Percentiles rank a stretch among this genome's conserved stretches.
Evolutionary conservation across 2,888 invertebrate species (phyloP).

Genomic region (Eucriotettix oculatus): DNA sequence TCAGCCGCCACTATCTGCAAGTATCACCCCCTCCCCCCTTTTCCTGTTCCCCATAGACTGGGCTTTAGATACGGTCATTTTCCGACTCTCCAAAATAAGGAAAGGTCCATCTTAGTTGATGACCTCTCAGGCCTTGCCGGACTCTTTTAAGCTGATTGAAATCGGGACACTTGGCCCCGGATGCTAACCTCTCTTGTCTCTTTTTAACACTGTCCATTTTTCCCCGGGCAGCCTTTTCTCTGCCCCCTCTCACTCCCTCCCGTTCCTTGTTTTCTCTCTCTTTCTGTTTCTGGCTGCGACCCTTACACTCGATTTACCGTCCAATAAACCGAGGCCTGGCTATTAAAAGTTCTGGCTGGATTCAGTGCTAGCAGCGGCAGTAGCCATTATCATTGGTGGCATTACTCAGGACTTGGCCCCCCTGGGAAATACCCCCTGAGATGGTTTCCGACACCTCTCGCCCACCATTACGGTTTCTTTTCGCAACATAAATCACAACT

Average conservation of each 20-base stretch:
- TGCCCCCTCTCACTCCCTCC: not conserved
- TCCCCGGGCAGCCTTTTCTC: not conserved
- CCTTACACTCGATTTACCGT: conserved; percentile 8
- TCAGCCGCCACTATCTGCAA: not conserved
- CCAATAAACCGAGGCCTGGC: conserved; percentile 8
- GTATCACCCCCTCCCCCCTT: conserved; percentile 1
- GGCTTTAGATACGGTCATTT: conserved; percentile 10
- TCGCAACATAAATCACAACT: too few relatives aligned
- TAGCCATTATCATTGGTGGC: conserved; percentile 5
- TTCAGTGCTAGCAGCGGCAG: not conserved
- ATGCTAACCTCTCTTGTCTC: conserved; percentile 5
- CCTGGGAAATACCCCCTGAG: conserved; percentile 2
- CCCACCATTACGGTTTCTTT: too few relatives aligned
- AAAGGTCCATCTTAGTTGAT: conserved; percentile 13
- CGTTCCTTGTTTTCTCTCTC: not conserved
- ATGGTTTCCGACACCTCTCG: too few relatives aligned
- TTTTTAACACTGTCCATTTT: conserved; percentile 8
- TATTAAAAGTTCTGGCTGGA: conserved; percentile 7
- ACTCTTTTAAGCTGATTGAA: conserved; percentile 9
- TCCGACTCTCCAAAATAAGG: conserved; percentile 7
- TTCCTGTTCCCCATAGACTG: not conserved
- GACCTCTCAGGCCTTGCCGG: conserved; percentile 4
- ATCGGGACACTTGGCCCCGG: conserved; percentile 6
- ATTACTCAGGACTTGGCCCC: not conserved
- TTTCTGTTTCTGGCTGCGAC: not conserved